Evolutionary conservation across 2,113 vertebrate species (phyloP).

Genomic region (Rhipidura dahli): DNA sequence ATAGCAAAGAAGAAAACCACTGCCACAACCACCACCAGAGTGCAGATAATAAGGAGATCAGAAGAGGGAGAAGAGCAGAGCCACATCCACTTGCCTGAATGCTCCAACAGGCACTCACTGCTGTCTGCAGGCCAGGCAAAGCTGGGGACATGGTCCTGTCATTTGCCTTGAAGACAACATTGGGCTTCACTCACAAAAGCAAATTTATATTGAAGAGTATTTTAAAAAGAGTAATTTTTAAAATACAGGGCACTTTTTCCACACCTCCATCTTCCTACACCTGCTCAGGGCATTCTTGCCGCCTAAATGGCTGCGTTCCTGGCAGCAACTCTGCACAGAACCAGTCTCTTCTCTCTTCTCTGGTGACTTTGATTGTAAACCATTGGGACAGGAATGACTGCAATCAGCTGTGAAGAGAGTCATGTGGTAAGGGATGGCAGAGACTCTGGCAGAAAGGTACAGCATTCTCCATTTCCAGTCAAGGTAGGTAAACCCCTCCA

Average conservation of each 20-base stretch:
- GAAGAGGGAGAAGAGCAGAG: not conserved
- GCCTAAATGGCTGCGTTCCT: not conserved
- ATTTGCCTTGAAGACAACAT: not conserved
- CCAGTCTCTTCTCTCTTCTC: not conserved
- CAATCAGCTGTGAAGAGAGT: not conserved
- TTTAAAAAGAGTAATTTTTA: not conserved
- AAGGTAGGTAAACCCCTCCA: not conserved
- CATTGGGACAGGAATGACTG: not conserved
- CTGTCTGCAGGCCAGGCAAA: not conserved
- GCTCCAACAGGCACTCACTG: rapidly evolving
- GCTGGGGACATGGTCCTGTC: not conserved
- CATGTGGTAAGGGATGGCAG: no score
- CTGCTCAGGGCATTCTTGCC: not conserved
- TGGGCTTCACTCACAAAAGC: not conserved
- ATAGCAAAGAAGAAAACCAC: not conserved
- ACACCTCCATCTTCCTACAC: not conserved
- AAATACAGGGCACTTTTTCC: not conserved
- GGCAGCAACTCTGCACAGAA: not conserved
- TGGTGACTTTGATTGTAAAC: not conserved
- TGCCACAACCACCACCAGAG: not conserved
- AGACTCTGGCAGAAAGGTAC: not conserved
- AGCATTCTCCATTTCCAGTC: not conserved
- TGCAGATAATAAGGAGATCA: not conserved
- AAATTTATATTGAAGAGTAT: not conserved
- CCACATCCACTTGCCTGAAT: not conserved